Evolutionary conservation across 2,888 invertebrate genomes (phyloP).

Genomic region (Diarsia rubi): DNA sequence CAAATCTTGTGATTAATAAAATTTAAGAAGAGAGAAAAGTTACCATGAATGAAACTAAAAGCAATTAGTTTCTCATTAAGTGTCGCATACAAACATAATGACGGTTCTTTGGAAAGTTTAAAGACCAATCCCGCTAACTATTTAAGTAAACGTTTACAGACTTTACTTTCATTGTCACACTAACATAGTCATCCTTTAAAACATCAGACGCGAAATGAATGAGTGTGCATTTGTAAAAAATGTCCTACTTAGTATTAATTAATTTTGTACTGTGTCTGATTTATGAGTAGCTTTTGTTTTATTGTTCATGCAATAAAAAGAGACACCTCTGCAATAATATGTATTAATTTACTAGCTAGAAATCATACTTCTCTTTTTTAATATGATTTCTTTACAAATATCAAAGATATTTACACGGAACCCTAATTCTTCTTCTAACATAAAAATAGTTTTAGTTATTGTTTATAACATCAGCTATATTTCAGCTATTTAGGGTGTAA

Average conservation of each 20-base stretch:
- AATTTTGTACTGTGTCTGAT: conserved; percentile 17
- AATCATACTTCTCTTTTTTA: too few relatives aligned
- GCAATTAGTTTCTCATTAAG: background rate
- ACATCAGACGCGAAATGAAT: conserved; percentile 9
- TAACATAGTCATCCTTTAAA: conserved; percentile 9
- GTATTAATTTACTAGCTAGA: background rate
- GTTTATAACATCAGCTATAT: too few relatives aligned
- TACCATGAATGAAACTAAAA: conserved; percentile 6
- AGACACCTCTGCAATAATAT: background rate
- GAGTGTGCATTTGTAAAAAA: conserved; percentile 2
- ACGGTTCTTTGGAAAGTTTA: conserved; percentile 33
- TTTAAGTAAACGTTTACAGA: conserved; percentile 14
- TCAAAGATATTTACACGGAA: too few relatives aligned
- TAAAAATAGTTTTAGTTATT: too few relatives aligned
- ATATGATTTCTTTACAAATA: too few relatives aligned
- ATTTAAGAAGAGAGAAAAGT: background rate
- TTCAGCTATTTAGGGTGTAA: too few relatives aligned
- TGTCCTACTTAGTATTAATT: conserved; percentile 10
- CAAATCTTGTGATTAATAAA: background rate
- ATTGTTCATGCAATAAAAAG: background rate
- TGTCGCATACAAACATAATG: conserved; percentile 11
- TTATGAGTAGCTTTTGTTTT: background rate
- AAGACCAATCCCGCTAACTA: conserved; percentile 12
- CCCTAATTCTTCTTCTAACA: too few relatives aligned
- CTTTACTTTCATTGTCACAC: conserved; percentile 31